Conservation (phyloP, 2,797 vertebrate species). For the Paguma larvata region DNA sequence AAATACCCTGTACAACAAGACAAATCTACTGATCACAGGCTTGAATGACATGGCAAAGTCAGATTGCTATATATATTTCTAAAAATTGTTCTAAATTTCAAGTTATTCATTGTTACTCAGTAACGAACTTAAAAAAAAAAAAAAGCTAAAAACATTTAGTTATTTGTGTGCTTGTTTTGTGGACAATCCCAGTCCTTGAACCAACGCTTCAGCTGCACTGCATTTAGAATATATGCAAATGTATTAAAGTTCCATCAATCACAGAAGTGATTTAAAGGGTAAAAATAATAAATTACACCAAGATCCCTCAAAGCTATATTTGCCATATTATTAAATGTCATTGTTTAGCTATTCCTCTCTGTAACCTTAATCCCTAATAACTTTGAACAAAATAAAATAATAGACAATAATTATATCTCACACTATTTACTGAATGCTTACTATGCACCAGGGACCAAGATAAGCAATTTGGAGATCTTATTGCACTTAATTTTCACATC, state of each 20-base stretch:
- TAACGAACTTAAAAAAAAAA: not conserved
- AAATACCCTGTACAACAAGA: not conserved
- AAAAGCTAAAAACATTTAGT: not conserved
- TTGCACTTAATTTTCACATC: conserved; percentile 48
- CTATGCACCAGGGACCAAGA: not conserved
- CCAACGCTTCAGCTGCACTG: not conserved
- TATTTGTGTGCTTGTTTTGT: not conserved
- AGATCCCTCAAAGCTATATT: not conserved
- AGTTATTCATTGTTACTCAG: not conserved
- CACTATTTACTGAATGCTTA: not conserved
- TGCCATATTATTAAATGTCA: not conserved
- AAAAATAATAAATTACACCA: not conserved
- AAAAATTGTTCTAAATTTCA: conserved; percentile 2
- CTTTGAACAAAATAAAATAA: conserved; percentile 55
- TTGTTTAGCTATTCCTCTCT: not conserved
- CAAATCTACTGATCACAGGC: not conserved
- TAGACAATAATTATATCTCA: conserved; percentile 6
- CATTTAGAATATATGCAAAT: not conserved
- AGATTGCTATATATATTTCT: not conserved
- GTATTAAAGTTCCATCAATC: not conserved
- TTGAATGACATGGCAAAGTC: not conserved
- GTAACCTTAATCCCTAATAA: not conserved
- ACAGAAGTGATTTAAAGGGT: not conserved
- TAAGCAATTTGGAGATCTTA: not conserved
- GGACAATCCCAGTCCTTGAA: not conserved